These are phyloP conservation scores for Tholera decimalis DNA, from an alignment of 2,888 invertebrate genomes.

Conservation along the genomic window DNA sequence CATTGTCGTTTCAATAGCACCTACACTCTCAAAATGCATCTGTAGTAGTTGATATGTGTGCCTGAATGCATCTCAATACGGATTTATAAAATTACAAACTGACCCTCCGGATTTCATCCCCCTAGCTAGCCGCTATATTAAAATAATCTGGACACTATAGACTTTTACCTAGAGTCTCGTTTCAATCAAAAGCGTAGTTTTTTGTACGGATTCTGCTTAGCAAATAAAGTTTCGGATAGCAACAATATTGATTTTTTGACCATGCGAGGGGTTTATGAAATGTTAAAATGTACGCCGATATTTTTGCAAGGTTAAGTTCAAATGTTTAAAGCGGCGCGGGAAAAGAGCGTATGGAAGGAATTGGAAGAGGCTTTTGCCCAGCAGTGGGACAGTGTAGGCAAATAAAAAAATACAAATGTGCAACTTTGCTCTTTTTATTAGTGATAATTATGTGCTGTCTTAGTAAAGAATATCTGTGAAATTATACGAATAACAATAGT, in stretches of 20 bases:
- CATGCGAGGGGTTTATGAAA: not conserved
- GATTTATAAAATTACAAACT: constrained; percentile 38
- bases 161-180: constrained; percentile 39
- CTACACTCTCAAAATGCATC: constrained; percentile 19
- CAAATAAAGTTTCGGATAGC: constrained; percentile 31
- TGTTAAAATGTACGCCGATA: constrained; percentile 8
- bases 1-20: constrained; percentile 16
- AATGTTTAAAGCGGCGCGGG: no score
- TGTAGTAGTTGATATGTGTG: constrained; percentile 4
- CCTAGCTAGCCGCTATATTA: constrained; percentile 53
- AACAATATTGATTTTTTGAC: constrained; percentile 46
- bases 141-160: constrained; percentile 59
- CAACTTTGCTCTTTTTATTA: no score
- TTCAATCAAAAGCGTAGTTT: constrained; percentile 36
- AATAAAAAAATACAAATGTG: no score
- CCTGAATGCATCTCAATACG: constrained; percentile 21
- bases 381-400: no score
- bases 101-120: constrained; percentile 42
- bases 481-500: not conserved
- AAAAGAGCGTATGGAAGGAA: no score
- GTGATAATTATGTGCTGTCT: not conserved
- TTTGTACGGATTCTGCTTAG: constrained; percentile 35
- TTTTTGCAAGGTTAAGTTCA: constrained; percentile 41
- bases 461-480: not conserved
- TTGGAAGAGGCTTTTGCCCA: no score